Evolutionary conservation across 2,888 invertebrate genomes (phyloP), one percentile per base, ranked within the genome.

Genomic region (Cyclophora punctaria): DNA sequence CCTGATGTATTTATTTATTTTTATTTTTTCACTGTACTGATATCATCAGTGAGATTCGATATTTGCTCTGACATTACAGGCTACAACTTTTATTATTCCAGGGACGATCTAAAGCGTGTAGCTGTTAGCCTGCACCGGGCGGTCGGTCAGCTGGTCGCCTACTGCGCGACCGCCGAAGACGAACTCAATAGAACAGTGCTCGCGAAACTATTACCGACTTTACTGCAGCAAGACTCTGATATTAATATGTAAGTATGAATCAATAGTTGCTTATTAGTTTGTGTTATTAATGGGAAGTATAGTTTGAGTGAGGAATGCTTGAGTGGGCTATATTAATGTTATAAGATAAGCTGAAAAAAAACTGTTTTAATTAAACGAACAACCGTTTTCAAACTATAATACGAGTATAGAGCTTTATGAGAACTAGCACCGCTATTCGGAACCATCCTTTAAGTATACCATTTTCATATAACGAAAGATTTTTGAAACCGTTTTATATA

Each of bases 101-200:
- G 94, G 53, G 93, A 95, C 78, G 90, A 89, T 44, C 75, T 94
- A 53, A 91, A 91, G 55, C 92, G 91, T 56, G 89, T 93, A 48
- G 92, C 93, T 35, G 78, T 86, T 47, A 91, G 91, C 42, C 85
- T 95, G 50, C 92, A 93, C 60, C 89, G 90, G 57, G 89, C 93
- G 37, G 89, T 95, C 53, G 84, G 90, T 0, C 93, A 94, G 71
- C 79, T 95, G 65, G 90, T 93, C 45, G 92, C 92, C 69, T 95
- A 94, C 77, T 93, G 94, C 69, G 91, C 91, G 4, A 87, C 91
- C 60, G 95, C 94, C 47, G 95, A 95, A 74, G 93, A 94, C 70
- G 95, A 95, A 75, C 84, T 95, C 42, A 95, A 94, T 80, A 91
- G 91, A 59, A 94, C 94, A 7, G 80, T 95, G 47, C 90, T 94